Evolutionary conservation across 2,113 vertebrate species (phyloP).

Genomic region (Tichodroma muraria): DNA sequence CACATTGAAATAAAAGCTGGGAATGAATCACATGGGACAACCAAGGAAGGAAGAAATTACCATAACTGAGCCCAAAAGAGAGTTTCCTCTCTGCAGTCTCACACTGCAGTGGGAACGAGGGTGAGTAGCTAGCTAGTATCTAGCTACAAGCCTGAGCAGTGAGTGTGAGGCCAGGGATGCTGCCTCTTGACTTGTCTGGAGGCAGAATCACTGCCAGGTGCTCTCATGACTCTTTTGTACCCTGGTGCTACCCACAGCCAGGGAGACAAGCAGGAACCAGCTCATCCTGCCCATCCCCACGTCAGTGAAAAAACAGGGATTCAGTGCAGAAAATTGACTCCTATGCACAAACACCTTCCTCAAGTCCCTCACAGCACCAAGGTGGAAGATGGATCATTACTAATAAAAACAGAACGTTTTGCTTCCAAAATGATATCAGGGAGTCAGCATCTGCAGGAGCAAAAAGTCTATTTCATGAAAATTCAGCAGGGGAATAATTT

Average conservation of each 20-base stretch:
- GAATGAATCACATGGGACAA: background rate
- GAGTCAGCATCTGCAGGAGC: background rate
- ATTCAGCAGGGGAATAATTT: slow-evolving; percentile 46
- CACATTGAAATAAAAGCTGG: background rate
- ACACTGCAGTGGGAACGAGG: background rate
- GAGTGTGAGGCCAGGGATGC: background rate
- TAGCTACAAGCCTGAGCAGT: background rate
- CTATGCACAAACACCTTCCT: background rate
- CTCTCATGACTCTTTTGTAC: background rate
- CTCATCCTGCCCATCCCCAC: background rate
- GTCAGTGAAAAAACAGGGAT: background rate
- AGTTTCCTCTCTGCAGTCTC: background rate
- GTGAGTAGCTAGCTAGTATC: too few species aligned
- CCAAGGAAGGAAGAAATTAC: background rate
- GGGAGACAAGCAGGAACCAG: background rate
- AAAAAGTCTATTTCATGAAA: slow-evolving; percentile 10
- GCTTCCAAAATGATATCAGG: background rate
- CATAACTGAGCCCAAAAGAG: background rate
- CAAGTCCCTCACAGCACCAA: background rate
- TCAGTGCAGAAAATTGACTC: background rate
- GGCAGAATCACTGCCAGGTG: background rate
- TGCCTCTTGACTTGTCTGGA: background rate
- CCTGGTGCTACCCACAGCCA: background rate
- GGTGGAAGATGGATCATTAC: background rate
- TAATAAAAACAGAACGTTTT: background rate